phyloP scores from a whole-genome alignment of 2,797 vertebrate species.

The Helostoma temminkii region DNA sequence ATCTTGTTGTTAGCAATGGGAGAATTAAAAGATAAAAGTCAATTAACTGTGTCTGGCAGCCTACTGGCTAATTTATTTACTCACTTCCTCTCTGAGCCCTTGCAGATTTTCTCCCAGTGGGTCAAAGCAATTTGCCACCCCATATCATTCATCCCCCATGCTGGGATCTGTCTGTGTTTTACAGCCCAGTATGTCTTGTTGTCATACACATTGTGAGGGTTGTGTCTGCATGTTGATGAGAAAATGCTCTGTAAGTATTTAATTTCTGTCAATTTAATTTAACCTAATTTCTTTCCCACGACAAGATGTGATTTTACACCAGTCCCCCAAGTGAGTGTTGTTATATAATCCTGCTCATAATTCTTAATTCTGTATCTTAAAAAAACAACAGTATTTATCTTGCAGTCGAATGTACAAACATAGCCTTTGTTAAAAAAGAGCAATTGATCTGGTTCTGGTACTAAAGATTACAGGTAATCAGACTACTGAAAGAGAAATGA shows the following conservation, averaged over 20 bases:
- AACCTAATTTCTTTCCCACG: not conserved
- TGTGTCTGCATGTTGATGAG: not conserved
- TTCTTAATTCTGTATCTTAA: too few species aligned
- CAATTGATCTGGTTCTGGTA: too few species aligned
- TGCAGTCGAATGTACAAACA: too few species aligned
- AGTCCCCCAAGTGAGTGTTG: not conserved
- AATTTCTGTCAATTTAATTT: constrained; percentile 15
- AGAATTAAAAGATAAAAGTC: constrained; percentile 64
- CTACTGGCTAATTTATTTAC: constrained; percentile 67
- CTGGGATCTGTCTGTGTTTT: constrained; percentile 43
- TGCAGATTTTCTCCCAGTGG: constrained; percentile 37
- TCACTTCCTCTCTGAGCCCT: constrained; percentile 40
- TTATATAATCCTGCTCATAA: not conserved
- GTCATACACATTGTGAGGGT: constrained; percentile 14
- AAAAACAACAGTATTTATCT: too few species aligned
- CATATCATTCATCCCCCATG: constrained; percentile 18
- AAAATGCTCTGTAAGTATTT: not conserved
- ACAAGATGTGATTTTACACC: constrained; percentile 6
- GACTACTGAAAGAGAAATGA: not conserved
- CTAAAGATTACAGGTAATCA: not conserved
- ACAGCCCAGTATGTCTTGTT: constrained; percentile 37
- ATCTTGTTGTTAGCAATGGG: constrained; percentile 40
- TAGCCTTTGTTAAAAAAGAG: too few species aligned
- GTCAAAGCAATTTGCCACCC: constrained; percentile 67
- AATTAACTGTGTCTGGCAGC: constrained; percentile 58